Evolutionary conservation across 1,140 invertebrate species (phyloP).

Genomic region (Drosophila insularis): DNA sequence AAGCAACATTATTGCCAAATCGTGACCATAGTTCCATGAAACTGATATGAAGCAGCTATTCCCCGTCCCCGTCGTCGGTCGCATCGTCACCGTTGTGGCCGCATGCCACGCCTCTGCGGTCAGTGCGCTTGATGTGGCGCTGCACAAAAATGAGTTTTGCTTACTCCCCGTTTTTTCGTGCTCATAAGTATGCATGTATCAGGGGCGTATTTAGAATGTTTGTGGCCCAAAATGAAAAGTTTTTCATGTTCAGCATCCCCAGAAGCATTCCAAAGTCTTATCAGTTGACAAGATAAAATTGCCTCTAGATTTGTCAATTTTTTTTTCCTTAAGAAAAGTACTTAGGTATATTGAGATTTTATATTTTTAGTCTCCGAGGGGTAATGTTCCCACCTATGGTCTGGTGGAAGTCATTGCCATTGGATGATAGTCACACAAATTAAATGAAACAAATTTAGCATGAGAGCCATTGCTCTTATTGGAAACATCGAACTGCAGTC

Average conservation of each 20-base stretch:
- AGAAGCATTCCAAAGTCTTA: no score
- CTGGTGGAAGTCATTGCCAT: no score
- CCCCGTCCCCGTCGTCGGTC: not conserved
- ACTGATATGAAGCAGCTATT: constrained; percentile 74
- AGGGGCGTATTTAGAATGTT: not conserved
- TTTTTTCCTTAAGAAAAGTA: no score
- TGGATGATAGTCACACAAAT: no score
- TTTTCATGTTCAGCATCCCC: no score
- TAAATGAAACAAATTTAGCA: no score
- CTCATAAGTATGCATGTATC: not conserved
- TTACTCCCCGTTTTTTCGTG: not conserved
- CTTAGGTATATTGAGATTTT: no score
- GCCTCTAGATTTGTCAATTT: no score
- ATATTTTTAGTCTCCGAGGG: not conserved
- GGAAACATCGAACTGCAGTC: constrained; percentile 16
- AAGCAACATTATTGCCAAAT: constrained; percentile 82
- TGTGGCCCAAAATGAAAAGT: not conserved
- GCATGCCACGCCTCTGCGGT: constrained; percentile 52
- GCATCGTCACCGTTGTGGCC: not conserved
- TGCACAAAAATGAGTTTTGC: constrained; percentile 19
- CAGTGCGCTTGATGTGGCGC: constrained; percentile 66
- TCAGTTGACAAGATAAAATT: no score
- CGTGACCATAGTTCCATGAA: constrained; percentile 82
- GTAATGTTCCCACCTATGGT: no score
- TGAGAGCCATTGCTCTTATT: constrained; percentile 14